Evolutionary conservation across 1,140 invertebrate genomes (phyloP), one percentile per base, ranked within the genome.

Genomic region (Drosophila nigromelanica): DNA sequence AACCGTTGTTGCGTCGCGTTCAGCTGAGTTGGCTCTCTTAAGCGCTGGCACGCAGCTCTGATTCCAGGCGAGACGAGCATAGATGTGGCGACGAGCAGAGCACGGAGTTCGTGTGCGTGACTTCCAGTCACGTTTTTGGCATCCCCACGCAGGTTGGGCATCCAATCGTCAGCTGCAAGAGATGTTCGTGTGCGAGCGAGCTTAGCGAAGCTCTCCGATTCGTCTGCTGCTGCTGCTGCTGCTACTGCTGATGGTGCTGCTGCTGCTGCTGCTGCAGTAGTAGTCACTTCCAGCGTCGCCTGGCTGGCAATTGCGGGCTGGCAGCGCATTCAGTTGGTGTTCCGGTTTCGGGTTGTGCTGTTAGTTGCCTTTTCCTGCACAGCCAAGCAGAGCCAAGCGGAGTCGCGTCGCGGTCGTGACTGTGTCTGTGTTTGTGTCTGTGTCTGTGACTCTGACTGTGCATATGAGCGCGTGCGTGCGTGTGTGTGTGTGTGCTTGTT

Each of bases 281-380:
- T 59, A 76, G 47, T 67, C 68, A 77, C 69, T 89, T 89, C 83
- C 83, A 89, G 73, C 70, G 76, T 48, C 64, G 85, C 80, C 85
- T 89, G 74, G 85, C 81, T 76, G 69, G 52, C 73, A 72, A 74
- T 77, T 82, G 72, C 83, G 67, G 74, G 70, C 76, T 72, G 68
- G 69, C 85, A 77, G 70, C 85, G 78, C 73, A 73, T 91, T 90
- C 90, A 92, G 91, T 92, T 92, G 91, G 91, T 92, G 91, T 92
- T 92, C 91, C 91, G 91, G 91, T 92, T 92, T 92, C 91, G 91
- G 91, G 91, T 92, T 90, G 91, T 92, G 91, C 90, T 91, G 90
- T 91, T 87, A 89, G 90, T 90, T 91, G 90, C 90, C 90, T 91
- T 91, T 85, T 91, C 80, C 83, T 89, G 80, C 89, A 90, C 78